Base-by-base conservation (phyloP, 1,140 invertebrate species). In the Formica exsecta region DNA sequence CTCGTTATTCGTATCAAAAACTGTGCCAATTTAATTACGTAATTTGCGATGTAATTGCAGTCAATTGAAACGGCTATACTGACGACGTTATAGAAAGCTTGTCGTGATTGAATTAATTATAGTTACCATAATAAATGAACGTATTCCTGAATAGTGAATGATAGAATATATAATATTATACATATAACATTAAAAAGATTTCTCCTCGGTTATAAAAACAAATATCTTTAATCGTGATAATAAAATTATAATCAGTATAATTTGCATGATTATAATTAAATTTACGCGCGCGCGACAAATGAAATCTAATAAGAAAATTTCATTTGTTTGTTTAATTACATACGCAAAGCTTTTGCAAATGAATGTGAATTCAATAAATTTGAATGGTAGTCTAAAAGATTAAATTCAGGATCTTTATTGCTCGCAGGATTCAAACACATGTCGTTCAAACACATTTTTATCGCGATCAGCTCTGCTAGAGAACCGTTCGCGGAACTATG, bases 11-110 rank as follows among this genome's bases (percentile, higher is more conserved):
- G 13, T 57, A 83, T 13, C 68, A 83, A 83, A 83, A 83, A 83
- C 66, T 81, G 51, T 81, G 70, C 68, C 68, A 74, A 62, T 83
- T 83, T 74, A 83, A 83, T 73, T 73, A 83, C 25, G 32, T 83
- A 83, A 83, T 73, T 83, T 83, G 36, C 38, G 8, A 62, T 74
- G 54, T 83, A 83, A 83, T 83, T 83, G 79, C 68, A 83, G 54
- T 74, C 68, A 73, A 83, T 83, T 61, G 41, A 73, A 41, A 74
- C 44, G 7, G 38, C 41, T 51, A 25, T 54, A 32, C 51, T 83
- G 36, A n/a, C 38, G 54, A 48, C 51, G 29, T 83, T 61, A 81
- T 61, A 62, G 38, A 83, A 83, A 61, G 57, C 65, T 80, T 44
- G 66, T 66, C 29, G n/a, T 61, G 32, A 83, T 74, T 83, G 25